Percentiles rank a stretch among this genome's conserved stretches.
These are phyloP conservation scores for Caradrina kadenii DNA, from an alignment of 2,888 invertebrate genomes.

Conservation along the genomic window DNA sequence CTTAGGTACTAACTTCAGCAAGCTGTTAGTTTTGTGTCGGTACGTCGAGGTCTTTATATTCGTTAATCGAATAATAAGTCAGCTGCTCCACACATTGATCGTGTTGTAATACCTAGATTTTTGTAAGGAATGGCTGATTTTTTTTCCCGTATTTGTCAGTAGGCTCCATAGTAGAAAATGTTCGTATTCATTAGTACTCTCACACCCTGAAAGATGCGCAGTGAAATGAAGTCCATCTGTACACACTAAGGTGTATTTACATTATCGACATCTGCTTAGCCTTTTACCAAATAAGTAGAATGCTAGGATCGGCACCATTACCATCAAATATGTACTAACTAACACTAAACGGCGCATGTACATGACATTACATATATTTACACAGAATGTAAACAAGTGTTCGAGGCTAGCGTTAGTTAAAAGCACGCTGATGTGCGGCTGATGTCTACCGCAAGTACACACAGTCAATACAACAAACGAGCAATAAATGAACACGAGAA, in stretches of 20 bases:
- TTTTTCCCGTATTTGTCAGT: neutral
- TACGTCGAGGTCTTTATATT: neutral
- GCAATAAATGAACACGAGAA: slow-evolving; percentile 9
- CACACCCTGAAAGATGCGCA: neutral
- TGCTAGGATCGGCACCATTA: neutral
- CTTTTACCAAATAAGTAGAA: neutral
- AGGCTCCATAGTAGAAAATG: too few relatives aligned
- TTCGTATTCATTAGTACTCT: neutral
- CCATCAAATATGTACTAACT: neutral
- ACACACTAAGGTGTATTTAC: too few relatives aligned
- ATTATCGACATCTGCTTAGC: neutral
- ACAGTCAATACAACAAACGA: slow-evolving; percentile 7
- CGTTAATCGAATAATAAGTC: too few relatives aligned
- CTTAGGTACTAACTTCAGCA: neutral
- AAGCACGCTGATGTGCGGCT: neutral
- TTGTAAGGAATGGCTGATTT: too few relatives aligned
- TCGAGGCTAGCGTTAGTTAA: neutral
- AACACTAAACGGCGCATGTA: neutral
- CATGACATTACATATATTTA: neutral
- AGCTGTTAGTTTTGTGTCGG: neutral
- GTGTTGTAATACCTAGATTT: neutral
- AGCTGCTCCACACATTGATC: neutral
- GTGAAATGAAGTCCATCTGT: neutral
- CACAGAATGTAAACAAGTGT: neutral
- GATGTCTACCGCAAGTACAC: slow-evolving; percentile 1